Conservation (phyloP, 2,888 invertebrate genomes). For the Lithodes maja region DNA sequence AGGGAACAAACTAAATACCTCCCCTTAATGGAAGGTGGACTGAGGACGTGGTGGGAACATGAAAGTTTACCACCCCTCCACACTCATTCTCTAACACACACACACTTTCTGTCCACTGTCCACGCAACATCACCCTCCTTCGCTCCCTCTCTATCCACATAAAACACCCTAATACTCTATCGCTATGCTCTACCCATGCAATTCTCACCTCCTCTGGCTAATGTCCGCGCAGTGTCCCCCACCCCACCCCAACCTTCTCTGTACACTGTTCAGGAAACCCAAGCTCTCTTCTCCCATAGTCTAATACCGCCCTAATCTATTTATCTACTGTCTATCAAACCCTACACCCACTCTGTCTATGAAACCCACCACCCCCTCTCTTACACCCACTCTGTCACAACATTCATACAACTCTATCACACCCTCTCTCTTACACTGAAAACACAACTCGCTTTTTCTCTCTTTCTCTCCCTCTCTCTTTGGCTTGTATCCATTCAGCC, state of each 20-base stretch:
- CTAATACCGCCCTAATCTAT: no score
- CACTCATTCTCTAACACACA: background rate
- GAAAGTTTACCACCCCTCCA: background rate
- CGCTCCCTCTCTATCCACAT: background rate
- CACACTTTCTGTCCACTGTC: background rate
- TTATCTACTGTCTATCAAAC: no score
- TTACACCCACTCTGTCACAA: no score
- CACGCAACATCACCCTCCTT: background rate
- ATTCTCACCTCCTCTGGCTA: background rate
- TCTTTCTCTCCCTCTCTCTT: no score
- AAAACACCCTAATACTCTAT: background rate
- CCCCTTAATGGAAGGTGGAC: slow-evolving; percentile 25
- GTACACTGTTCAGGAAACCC: background rate
- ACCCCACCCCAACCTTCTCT: background rate
- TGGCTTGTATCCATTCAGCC: no score
- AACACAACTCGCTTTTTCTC: no score
- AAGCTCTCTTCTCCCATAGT: no score
- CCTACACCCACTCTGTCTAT: no score
- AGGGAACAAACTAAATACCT: no score
- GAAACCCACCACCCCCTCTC: no score
- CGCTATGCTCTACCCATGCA: background rate
- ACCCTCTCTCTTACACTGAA: no score
- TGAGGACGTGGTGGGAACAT: slow-evolving; percentile 37
- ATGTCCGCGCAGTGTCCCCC: slow-evolving; percentile 21
- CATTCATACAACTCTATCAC: no score